Conservation (phyloP, 2,888 invertebrate genomes). For the Rotaria socialis region DNA sequence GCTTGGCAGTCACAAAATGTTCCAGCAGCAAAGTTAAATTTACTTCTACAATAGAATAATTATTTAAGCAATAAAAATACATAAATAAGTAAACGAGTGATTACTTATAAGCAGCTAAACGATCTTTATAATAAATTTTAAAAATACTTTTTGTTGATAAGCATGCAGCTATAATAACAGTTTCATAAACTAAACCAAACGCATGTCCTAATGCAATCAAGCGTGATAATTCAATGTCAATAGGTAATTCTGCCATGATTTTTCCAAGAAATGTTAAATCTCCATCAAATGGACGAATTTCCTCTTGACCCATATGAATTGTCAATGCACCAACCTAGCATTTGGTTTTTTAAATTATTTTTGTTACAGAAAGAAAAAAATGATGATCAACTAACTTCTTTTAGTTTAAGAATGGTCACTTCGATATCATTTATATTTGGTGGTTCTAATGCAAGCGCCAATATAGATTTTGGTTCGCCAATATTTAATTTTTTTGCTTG, state of each 20-base stretch:
- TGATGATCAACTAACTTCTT: constrained; percentile 65
- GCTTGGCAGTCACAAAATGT: constrained; percentile 45
- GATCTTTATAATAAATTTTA: constrained; percentile 43
- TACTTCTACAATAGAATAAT: constrained; percentile 31
- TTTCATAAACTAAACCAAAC: constrained; percentile 77
- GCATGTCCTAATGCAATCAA: constrained; percentile 79
- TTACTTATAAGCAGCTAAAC: constrained; percentile 38
- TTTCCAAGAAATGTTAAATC: constrained; percentile 79
- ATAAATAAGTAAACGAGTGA: neutral
- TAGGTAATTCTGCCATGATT: constrained; percentile 75
- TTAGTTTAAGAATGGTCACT: constrained; percentile 75
- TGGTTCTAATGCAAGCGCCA: constrained; percentile 79
- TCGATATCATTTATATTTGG: constrained; percentile 77
- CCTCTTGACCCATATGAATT: constrained; percentile 59
- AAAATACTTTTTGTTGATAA: constrained; percentile 45
- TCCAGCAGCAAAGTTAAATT: constrained; percentile 41
- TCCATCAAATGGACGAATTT: constrained; percentile 69
- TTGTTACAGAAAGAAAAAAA: neutral
- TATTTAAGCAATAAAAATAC: neutral
- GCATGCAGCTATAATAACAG: constrained; percentile 66
- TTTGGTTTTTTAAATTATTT: too few relatives aligned
- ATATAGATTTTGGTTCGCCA: constrained; percentile 72
- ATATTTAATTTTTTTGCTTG: constrained; percentile 39
- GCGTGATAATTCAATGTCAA: constrained; percentile 76
- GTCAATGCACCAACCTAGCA: constrained; percentile 73